Base-by-base conservation (phyloP, 2,113 vertebrate species). In the Dolichotis patagonum region DNA sequence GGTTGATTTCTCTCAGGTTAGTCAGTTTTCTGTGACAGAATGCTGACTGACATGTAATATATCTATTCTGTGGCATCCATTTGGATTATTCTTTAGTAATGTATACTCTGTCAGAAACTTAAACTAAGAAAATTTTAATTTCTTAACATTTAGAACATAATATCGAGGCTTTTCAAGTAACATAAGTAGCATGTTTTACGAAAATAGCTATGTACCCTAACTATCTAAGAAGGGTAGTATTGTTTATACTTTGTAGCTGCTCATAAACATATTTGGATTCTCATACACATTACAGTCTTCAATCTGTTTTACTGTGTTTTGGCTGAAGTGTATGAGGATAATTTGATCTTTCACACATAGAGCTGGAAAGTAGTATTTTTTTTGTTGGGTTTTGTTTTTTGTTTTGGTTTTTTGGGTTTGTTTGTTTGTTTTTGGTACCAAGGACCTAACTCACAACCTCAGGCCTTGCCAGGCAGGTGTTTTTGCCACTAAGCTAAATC, bases 271-370 rank as follows among this genome's bases (percentile, higher is more conserved):
- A 52, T 10, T 43, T 73, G 3, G 7, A 46, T 63, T 78, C 32
- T 63, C 43, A 17, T 46, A 41, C 28, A 43, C 26, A 82, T n/a
- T 84, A 60, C 81, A 82, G 28, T 22, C 38, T 41, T 87, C 14
- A 91, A 63, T 63, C 24, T 91, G 54, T 85, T 86, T 89, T 92
- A 35, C 81, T 73, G 10, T 82, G 20, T 73, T 95, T 82, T 69
- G 54, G 17, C 88, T 92, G n/a, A 94, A 92, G 41, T 41, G 24
- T 12, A 69, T 65, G 60, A 83, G 14, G 80, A 94, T 85, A 91
- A 86, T n/a, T 38, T 94, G 60, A 65, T 43, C 20, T 85, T 10
- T 81, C 78, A 69, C 30, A 73, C 17, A 46, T 80, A 54, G 24
- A 93, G 65, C 3, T 85, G n/a, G 19, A 69, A 95, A 92, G 14